phyloP scores from a whole-genome alignment of 2,888 invertebrate genomes.

The Archips xylosteana region DNA sequence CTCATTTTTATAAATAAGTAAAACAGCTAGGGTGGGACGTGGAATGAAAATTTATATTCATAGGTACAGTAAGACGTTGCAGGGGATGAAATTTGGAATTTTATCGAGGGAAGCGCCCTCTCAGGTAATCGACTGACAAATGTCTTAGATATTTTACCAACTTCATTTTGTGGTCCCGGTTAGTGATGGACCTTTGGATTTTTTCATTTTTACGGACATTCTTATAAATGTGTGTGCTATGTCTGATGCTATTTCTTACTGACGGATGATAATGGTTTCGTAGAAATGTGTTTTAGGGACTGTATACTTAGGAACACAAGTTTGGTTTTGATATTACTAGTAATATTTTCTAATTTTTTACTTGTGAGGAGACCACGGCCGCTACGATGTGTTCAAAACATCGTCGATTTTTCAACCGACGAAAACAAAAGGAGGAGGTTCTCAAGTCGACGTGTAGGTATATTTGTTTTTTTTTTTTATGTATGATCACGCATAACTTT shows the following conservation, averaged over 20 bases:
- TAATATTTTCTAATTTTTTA: too few relatives aligned
- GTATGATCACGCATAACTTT: too few relatives aligned
- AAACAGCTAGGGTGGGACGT: constrained; percentile 58
- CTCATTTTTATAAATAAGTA: constrained; percentile 47
- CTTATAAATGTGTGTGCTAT: constrained; percentile 8
- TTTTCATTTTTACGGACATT: constrained; percentile 46
- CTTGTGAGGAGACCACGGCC: too few relatives aligned
- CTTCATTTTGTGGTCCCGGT: constrained; percentile 75
- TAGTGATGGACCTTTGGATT: constrained; percentile 52
- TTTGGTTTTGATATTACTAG: neutral
- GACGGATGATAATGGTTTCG: neutral
- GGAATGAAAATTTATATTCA: constrained; percentile 76
- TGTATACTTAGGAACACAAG: neutral
- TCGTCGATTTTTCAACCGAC: too few relatives aligned
- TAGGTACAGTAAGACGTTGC: constrained; percentile 69
- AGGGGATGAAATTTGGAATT: constrained; percentile 73
- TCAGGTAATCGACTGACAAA: constrained; percentile 84
- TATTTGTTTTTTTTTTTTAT: too few relatives aligned
- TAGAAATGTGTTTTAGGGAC: neutral
- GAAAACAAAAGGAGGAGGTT: too few relatives aligned
- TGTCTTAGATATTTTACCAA: constrained; percentile 82
- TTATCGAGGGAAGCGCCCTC: constrained; percentile 70
- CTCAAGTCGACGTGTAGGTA: too few relatives aligned
- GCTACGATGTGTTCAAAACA: too few relatives aligned
- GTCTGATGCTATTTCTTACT: neutral